Evolutionary conservation across 2,113 vertebrate genomes (phyloP), one percentile per base, ranked within the genome.

Genomic region (Triplophysa tibetana): DNA sequence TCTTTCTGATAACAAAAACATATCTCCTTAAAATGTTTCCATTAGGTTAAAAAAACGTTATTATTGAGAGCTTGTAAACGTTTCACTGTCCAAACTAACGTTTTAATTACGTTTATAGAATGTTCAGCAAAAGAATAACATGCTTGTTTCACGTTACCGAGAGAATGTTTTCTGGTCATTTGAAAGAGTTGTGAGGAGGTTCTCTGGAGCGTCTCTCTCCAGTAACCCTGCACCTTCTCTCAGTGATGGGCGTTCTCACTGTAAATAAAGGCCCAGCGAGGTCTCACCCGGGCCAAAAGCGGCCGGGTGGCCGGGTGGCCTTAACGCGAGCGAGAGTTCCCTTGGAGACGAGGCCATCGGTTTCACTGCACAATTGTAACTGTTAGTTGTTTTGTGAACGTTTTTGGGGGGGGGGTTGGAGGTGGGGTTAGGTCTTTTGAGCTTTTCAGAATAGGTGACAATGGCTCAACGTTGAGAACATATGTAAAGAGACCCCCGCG

Each of bases 391-490:
- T 94, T 92, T 90, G 74, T 92, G 68, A 19, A 67, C 33, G 6
- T 58, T 77, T 23, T 75, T 80, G 72, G 63, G 48, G 81, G 80
- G 63, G 73, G 77, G 78, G 72, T 62, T 14, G 45, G n/a, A 79
- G 70, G 17, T 33, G 75, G 83, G 80, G 77, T 73, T 87, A 89
- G 86, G 90, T 95, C 90, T 96, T 98, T 96, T 95, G 95, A 97
- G 95, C 94, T 93, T 96, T 96, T 97, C 94, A 97, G 92, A 95
- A 92, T 93, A 95, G 91, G 93, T 95, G 95, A 99, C 96, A 99
- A 99, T 96, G 90, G 96, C 89, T 94, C 94, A 95, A 95, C 95
- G 96, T 98, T 97, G 96, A 98, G 96, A 98, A 98, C 95, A 98
- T 98, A 97, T 98, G 96, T 97, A 97, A 95, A 92, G 93, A 95